Conservation (phyloP, 2,113 vertebrate genomes). For the Poecilia latipinna region DNA sequence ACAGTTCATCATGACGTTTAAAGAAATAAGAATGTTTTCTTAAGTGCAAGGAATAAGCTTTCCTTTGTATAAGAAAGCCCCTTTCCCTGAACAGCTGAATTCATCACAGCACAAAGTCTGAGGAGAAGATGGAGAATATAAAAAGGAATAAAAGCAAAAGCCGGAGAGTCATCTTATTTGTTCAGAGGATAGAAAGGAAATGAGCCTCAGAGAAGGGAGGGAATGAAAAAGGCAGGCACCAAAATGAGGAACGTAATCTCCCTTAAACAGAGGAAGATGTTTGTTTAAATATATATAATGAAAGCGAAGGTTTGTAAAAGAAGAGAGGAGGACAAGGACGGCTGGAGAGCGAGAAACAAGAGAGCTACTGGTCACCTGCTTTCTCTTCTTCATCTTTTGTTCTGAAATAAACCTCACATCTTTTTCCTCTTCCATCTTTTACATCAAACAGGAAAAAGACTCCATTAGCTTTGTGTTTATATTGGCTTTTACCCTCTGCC, state of each 20-base stretch:
- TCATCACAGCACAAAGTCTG: constrained; percentile 25
- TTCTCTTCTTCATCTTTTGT: constrained; percentile 12
- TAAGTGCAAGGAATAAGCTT: background rate
- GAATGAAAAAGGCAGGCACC: constrained; percentile 25
- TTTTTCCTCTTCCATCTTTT: constrained; percentile 12
- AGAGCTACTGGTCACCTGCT: constrained; percentile 26
- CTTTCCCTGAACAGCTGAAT: constrained; percentile 13
- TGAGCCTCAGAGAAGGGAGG: constrained; percentile 5
- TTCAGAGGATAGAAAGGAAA: constrained; percentile 10
- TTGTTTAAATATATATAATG: background rate
- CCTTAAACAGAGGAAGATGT: constrained; percentile 19
- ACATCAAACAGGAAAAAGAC: constrained; percentile 31
- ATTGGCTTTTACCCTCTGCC: constrained; percentile 20
- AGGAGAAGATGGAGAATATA: constrained; percentile 10
- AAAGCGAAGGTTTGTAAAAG: background rate
- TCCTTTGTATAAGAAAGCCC: constrained; percentile 6
- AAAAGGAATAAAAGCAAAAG: constrained; percentile 14
- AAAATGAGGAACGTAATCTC: constrained; percentile 12
- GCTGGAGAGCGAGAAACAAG: constrained; percentile 1
- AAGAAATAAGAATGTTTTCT: background rate
- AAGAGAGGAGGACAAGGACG: constrained; percentile 4
- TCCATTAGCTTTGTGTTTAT: constrained; percentile 41
- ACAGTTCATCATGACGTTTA: background rate
- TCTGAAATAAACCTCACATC: constrained; percentile 18
- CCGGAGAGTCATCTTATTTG: constrained; percentile 25